phyloP scores from a whole-genome alignment of 2,113 vertebrate species.

The Petrocephalus microphthalmus region DNA sequence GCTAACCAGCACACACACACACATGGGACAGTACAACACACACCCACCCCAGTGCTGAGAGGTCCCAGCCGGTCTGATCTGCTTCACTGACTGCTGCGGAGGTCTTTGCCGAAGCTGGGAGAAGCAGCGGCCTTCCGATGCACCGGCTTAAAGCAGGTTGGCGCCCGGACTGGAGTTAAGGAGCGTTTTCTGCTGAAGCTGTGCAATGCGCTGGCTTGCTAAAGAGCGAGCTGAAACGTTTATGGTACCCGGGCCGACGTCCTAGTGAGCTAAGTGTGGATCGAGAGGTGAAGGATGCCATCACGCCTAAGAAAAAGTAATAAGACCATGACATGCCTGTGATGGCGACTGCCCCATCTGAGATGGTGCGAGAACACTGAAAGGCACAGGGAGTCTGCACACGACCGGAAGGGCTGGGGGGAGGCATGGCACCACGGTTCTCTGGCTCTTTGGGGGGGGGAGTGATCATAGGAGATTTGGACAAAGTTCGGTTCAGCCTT shows the following conservation, averaged over 20 bases:
- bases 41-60: neutral
- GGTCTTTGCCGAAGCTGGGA: neutral
- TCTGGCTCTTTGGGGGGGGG: conserved; percentile 10
- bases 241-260: neutral
- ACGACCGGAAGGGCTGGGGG: neutral
- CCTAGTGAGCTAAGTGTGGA: neutral
- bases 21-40: neutral
- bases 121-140: neutral
- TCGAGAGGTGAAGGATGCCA: neutral
- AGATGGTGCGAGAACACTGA: neutral
- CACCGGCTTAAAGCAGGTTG: neutral
- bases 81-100: neutral
- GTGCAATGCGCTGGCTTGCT: neutral
- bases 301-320: neutral
- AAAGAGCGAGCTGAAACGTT: neutral
- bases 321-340: neutral
- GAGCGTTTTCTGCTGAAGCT: neutral
- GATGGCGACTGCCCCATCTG: neutral
- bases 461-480: neutral
- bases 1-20: neutral
- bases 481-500: neutral
- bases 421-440: neutral
- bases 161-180: neutral
- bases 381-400: conserved; percentile 12
- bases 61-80: neutral